Base-by-base conservation (phyloP, 2,888 invertebrate species). In the Sesia bembeciformis region DNA sequence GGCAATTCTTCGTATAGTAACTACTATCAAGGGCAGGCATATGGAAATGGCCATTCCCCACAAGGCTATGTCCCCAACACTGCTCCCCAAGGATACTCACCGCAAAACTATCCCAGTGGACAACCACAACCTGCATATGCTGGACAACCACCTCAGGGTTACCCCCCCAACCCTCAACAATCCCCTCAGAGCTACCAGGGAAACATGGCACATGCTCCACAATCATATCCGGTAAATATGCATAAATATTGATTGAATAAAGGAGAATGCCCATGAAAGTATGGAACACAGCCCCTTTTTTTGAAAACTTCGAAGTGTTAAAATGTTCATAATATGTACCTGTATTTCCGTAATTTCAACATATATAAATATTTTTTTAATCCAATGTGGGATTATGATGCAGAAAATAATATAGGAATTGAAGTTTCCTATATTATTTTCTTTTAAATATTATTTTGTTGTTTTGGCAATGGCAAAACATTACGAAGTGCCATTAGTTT, bases 141-240 rank as follows among this genome's bases (percentile, higher is more conserved):
- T n/a, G 81, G 77, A 8, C 84, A 78, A 54, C 60, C 78, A n/a
- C 67, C 78, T 6, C 86, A 86, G 52, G 81, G 75, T 6, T 89
- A 88, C 58, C 81, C 86, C n/a, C 64, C 76, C 3, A 88, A 86
- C 60, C 76, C 84, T 43, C 87, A 86, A 61, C 88, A 83, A 59
- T 74, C 87, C 39, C 78, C 87, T 39, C 89, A 88, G 62, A 78
- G 66, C 58, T 88, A 86, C 63, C 85, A 84, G 60, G 84, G 79
- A 49, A 84, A 72, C 62, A 84, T 90, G 63, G 80, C 82, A 41
- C 88, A 88, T 63, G 81, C 87, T 52, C 77, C 90, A 50, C 91
- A 91, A 65, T 79, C 88, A 58, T 91, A 91, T 61, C 92, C 91
- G 77, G 91, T 87, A 74, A 62, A 56, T 59, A 54, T 4, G 38